Conservation (phyloP, 1,140 invertebrate species). For the Scaptomyza montana region DNA sequence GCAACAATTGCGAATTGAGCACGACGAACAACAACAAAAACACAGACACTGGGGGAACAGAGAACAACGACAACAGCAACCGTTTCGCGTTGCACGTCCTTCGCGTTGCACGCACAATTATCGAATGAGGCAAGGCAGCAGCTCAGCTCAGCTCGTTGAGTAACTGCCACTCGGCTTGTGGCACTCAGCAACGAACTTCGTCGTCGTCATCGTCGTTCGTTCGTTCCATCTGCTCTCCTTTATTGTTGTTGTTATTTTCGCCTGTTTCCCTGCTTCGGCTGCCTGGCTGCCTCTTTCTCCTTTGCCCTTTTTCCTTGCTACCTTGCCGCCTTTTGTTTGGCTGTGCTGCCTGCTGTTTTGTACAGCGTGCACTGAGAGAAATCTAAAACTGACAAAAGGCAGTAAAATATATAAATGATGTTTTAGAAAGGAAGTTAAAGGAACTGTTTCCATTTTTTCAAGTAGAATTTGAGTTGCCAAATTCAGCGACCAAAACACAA, state of each 20-base stretch:
- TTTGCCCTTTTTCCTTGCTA: constrained; percentile 35
- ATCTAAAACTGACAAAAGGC: not conserved
- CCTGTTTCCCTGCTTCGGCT: not conserved
- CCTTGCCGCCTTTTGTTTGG: constrained; percentile 43
- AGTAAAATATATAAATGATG: not conserved
- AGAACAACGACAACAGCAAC: constrained; percentile 9
- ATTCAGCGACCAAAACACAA: too few relatives aligned
- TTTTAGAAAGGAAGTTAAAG: too few relatives aligned
- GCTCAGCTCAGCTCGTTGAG: constrained; percentile 1
- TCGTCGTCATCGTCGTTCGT: not conserved
- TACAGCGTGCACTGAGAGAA: constrained; percentile 23
- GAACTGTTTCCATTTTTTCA: too few relatives aligned
- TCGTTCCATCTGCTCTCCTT: constrained; percentile 35
- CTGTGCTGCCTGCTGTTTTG: constrained; percentile 1
- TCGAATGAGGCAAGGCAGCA: constrained; percentile 61
- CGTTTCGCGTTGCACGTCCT: constrained; percentile 65
- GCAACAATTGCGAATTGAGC: not conserved
- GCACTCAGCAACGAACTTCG: not conserved
- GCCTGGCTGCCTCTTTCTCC: constrained; percentile 8
- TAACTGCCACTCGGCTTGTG: constrained; percentile 16
- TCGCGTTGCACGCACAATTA: constrained; percentile 78
- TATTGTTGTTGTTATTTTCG: constrained; percentile 1
- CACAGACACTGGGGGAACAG: not conserved
- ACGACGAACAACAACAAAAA: constrained; percentile 17
- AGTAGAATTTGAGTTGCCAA: not conserved